phyloP scores from a whole-genome alignment of 2,888 invertebrate species.

The Aproaerema taeniolella region DNA sequence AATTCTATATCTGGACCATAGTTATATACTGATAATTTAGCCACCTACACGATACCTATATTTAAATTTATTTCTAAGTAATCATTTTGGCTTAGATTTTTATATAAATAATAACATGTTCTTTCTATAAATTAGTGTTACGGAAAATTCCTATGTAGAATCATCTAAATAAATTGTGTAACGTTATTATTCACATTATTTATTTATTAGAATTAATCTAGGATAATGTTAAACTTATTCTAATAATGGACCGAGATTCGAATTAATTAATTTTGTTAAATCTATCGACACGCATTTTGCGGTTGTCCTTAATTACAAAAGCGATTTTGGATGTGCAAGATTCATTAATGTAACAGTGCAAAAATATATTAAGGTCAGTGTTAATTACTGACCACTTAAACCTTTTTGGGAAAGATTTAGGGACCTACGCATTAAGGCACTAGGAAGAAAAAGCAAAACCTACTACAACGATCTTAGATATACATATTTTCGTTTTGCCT shows the following conservation, averaged over 20 bases:
- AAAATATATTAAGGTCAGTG: conserved; percentile 21
- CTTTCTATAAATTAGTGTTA: conserved; percentile 41
- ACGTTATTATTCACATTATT: conserved; percentile 54
- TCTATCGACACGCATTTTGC: conserved; percentile 8
- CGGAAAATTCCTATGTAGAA: conserved; percentile 57
- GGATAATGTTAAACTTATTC: too few relatives aligned
- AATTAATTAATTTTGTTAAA: conserved; percentile 15
- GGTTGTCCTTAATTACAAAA: conserved; percentile 36
- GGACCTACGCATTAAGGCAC: conserved; percentile 5
- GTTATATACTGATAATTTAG: conserved; percentile 31
- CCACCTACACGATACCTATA: conserved; percentile 34
- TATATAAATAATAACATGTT: conserved; percentile 32
- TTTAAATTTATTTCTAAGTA: conserved; percentile 40
- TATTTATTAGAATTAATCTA: too few relatives aligned
- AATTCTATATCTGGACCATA: conserved; percentile 38
- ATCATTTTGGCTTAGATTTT: conserved; percentile 48
- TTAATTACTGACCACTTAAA: too few relatives aligned
- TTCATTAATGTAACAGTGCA: conserved; percentile 20
- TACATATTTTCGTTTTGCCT: too few relatives aligned
- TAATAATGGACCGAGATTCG: conserved; percentile 28
- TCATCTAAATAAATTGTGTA: conserved; percentile 63
- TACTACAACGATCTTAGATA: too few relatives aligned
- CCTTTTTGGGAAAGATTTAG: not conserved
- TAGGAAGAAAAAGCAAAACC: conserved; percentile 4
- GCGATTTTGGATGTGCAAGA: conserved; percentile 34